Evolutionary conservation across 2,888 invertebrate species (phyloP).

Genomic region (Epistrophe grossulariae): DNA sequence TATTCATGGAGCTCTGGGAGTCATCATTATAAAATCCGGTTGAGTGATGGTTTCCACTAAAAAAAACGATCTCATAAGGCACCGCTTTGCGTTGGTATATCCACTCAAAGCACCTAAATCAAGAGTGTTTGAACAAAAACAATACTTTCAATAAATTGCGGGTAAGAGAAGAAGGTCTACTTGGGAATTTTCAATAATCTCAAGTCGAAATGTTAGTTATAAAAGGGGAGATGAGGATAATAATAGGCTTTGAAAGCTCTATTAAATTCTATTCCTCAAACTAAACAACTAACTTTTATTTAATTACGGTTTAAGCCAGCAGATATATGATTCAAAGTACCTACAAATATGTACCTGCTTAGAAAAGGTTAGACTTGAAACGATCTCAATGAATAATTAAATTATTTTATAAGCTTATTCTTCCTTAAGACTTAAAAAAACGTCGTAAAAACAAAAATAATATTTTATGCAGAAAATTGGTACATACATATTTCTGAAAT

Average conservation of each 20-base stretch:
- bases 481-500: too few relatives aligned
- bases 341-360: too few relatives aligned
- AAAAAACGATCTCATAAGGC: slow-evolving; percentile 62
- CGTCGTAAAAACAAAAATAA: too few relatives aligned
- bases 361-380: too few relatives aligned
- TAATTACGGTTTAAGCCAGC: too few relatives aligned
- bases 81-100: slow-evolving; percentile 43
- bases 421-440: too few relatives aligned
- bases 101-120: neutral
- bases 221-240: neutral
- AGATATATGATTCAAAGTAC: too few relatives aligned
- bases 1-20: slow-evolving; percentile 23
- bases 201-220: neutral
- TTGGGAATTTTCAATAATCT: neutral
- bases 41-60: slow-evolving; percentile 49
- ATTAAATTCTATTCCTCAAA: neutral
- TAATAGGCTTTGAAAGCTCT: neutral
- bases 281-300: too few relatives aligned
- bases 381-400: too few relatives aligned
- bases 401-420: too few relatives aligned
- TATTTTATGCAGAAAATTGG: too few relatives aligned
- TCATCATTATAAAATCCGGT: slow-evolving; percentile 55
- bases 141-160: slow-evolving; percentile 12
- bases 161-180: slow-evolving; percentile 14
- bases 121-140: neutral